Conservation (phyloP, 2,888 invertebrate genomes). For the Ditula angustiorana region DNA sequence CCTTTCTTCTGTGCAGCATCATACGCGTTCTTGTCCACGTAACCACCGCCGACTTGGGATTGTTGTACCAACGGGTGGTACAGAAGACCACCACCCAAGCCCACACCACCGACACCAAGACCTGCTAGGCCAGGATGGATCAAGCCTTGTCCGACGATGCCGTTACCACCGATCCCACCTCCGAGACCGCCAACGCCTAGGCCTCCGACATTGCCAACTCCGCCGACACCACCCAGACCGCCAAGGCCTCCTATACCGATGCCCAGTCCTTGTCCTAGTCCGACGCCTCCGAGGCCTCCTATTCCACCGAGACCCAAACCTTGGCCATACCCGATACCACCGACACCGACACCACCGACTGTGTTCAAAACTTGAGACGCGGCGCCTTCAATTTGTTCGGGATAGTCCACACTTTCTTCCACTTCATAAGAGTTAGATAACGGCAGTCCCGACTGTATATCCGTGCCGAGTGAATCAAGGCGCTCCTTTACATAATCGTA, state of each 20-base stretch:
- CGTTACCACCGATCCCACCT: constrained; percentile 55
- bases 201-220: constrained; percentile 53
- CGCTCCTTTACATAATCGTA: constrained; percentile 78
- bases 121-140: constrained; percentile 68
- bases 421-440: constrained; percentile 84
- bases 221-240: constrained; percentile 52
- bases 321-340: constrained; percentile 42
- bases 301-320: constrained; percentile 52
- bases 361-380: constrained; percentile 73
- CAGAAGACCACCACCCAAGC: constrained; percentile 62
- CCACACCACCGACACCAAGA: constrained; percentile 65
- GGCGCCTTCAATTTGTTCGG: constrained; percentile 76
- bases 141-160: constrained; percentile 58
- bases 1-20: constrained; percentile 85
- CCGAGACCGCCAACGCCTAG: constrained; percentile 51
- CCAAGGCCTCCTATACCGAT: constrained; percentile 45
- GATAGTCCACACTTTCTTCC: constrained; percentile 86
- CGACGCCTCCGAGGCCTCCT: constrained; percentile 50
- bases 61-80: constrained; percentile 73
- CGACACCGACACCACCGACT: constrained; percentile 58
- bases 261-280: constrained; percentile 50
- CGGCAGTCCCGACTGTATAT: constrained; percentile 68
- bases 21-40: constrained; percentile 84
- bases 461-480: constrained; percentile 66
- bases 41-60: constrained; percentile 76